A percentile compares a stretch with the other conserved stretches of the same genome.
These are phyloP conservation scores for Galerucella pusilla DNA, from an alignment of 2,888 invertebrate genomes.

Conservation along the genomic window DNA sequence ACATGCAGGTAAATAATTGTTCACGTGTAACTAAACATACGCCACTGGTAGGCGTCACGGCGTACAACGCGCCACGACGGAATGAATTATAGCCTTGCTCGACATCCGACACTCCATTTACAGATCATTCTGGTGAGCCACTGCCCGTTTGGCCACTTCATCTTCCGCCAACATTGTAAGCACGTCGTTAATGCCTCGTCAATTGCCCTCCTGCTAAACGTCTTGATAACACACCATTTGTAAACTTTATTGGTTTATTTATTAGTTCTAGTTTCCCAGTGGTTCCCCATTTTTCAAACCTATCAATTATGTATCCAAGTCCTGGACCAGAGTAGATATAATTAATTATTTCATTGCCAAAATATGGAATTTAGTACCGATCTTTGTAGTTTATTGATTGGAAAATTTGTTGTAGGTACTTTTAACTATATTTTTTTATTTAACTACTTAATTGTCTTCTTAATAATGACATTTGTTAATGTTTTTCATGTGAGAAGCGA, in stretches of 20 bases:
- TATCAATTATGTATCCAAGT: conserved; percentile 13
- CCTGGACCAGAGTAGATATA: neutral
- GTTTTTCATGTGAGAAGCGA: no score
- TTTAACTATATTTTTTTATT: no score
- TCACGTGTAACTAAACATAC: neutral
- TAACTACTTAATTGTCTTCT: no score
- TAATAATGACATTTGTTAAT: no score
- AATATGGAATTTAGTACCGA: neutral
- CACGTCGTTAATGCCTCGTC: conserved; percentile 61
- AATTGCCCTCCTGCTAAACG: conserved; percentile 61
- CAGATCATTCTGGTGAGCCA: conserved; percentile 70
- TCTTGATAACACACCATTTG: conserved; percentile 63
- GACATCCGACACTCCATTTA: conserved; percentile 70
- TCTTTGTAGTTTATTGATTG: no score
- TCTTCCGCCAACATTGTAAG: conserved; percentile 61
- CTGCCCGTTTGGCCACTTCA: conserved; percentile 67
- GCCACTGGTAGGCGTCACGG: conserved; percentile 33
- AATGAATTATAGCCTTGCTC: conserved; percentile 68
- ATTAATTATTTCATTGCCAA: neutral
- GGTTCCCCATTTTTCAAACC: conserved; percentile 26
- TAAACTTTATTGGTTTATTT: conserved; percentile 61
- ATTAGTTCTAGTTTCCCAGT: conserved; percentile 46
- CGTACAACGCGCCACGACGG: conserved; percentile 38
- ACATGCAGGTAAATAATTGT: neutral
- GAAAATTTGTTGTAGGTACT: no score